These are phyloP conservation scores for Stegophylla sp. DNA, from an alignment of 2,888 invertebrate species.

Conservation along the genomic window DNA sequence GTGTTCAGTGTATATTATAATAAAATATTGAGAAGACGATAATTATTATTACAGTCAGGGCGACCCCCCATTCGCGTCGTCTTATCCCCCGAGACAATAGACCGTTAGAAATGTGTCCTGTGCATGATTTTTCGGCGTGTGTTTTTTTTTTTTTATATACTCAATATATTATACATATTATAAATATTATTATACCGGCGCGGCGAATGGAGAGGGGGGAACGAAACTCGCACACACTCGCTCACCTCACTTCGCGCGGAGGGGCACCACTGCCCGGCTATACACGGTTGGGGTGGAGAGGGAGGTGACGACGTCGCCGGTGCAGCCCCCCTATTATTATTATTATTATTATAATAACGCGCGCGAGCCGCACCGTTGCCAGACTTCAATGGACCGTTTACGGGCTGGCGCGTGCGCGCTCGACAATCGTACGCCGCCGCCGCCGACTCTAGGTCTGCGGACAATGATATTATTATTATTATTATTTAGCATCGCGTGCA, in stretches of 20 bases:
- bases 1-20: neutral
- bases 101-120: conserved; percentile 25
- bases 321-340: conserved; percentile 44
- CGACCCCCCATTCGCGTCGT: neutral
- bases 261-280: neutral
- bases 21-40: conserved; percentile 20
- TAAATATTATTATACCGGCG: too few relatives aligned
- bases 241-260: neutral
- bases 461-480: conserved; percentile 4
- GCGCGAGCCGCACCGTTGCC: conserved; percentile 20
- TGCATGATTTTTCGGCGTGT: conserved; percentile 35
- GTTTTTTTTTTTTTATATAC: too few relatives aligned
- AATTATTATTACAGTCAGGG: conserved; percentile 43
- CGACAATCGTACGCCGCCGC: neutral
- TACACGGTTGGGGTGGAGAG: neutral
- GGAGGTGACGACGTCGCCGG: neutral
- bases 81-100: conserved; percentile 35
- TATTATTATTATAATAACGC: conserved; percentile 25
- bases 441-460: neutral
- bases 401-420: conserved; percentile 8
- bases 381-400: conserved; percentile 12
- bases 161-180: too few relatives aligned
- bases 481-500: neutral
- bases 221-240: too few relatives aligned
- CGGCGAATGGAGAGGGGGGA: too few relatives aligned